Conservation (phyloP, 2,888 invertebrate species). For the Rhagium mordax region DNA sequence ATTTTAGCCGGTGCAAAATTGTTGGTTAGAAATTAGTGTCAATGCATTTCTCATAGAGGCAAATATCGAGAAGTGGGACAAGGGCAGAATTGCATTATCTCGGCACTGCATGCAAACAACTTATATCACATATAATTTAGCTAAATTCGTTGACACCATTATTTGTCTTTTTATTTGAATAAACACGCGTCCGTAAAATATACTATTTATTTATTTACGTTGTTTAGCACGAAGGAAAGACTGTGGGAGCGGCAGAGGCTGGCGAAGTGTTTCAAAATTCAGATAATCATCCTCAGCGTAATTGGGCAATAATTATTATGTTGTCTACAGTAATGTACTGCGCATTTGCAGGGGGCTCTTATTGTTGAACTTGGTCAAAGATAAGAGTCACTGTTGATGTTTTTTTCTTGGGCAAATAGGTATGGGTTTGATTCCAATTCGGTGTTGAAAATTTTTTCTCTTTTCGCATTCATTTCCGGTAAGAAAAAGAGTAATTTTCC, state of each 20-base stretch:
- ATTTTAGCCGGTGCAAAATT: slow-evolving; percentile 47
- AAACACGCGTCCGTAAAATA: not conserved
- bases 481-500: too few relatives aligned
- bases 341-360: not conserved
- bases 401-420: too few relatives aligned
- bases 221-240: not conserved
- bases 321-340: not conserved
- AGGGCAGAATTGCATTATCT: slow-evolving; percentile 60
- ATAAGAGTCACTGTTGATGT: too few relatives aligned
- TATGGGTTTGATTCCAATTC: too few relatives aligned
- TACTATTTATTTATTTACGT: not conserved
- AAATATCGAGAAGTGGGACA: slow-evolving; percentile 64
- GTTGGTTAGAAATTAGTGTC: slow-evolving; percentile 58
- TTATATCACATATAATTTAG: slow-evolving; percentile 1
- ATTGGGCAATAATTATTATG: not conserved
- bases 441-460: too few relatives aligned
- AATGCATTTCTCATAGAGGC: slow-evolving; percentile 63
- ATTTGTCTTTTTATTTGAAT: not conserved
- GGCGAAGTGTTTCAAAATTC: not conserved
- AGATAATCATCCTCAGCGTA: not conserved
- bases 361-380: too few relatives aligned
- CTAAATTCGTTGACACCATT: slow-evolving; percentile 16
- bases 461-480: too few relatives aligned
- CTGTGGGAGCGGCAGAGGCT: not conserved
- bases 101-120: slow-evolving; percentile 38